Base-by-base conservation (phyloP, 2,888 invertebrate species). In the Ophion costatus region DNA sequence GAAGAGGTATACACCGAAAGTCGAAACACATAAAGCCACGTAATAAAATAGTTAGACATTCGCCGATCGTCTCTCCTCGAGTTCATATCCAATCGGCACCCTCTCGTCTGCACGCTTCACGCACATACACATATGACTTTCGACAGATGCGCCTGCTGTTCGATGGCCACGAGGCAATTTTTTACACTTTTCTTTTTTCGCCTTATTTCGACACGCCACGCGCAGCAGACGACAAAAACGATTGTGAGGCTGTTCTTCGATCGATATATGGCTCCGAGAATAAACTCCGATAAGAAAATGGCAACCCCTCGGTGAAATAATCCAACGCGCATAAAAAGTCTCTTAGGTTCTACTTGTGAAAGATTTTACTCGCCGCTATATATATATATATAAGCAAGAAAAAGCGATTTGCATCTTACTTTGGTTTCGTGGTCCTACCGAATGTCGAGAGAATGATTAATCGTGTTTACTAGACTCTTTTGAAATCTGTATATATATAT, bases 61-160 rank as follows among this genome's bases (percentile, higher is more conserved):
- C 77, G 66, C 24, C 75, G 75, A 75, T 69, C 61, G 63, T 56
- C 51, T 56, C 66, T 63, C 24, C n/a, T 64, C 38, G 22, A 71
- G 70, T 63, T 84, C 74, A 63, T 51, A 56, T 42, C 33, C 66
- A 69, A 70, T 85, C 10, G 14, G 33, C 57, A 67, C 83, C 79
- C 85, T 66, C 64, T 73, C 63, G 20, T 63, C 69, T 69, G 57
- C 20, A 75, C n/a, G 22, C 59, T 42, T 42, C 45, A 80, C 22
- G 29, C 75, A 51, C 45, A 11, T 63, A 77, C 45, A 76, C 78
- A 61, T 70, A 83, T 63, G 73, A 81, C 76, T 73, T 81, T 78
- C 84, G 77, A 87, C 87, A 87, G 87, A 87, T 87, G 87, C 81
- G 86, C 84, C 51, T 45, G 74, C 81, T 77, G 78, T 45, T 80